Evolutionary conservation across 1,140 invertebrate genomes (phyloP), one percentile per base, ranked within the genome.

Genomic region (Hetaerina americana): DNA sequence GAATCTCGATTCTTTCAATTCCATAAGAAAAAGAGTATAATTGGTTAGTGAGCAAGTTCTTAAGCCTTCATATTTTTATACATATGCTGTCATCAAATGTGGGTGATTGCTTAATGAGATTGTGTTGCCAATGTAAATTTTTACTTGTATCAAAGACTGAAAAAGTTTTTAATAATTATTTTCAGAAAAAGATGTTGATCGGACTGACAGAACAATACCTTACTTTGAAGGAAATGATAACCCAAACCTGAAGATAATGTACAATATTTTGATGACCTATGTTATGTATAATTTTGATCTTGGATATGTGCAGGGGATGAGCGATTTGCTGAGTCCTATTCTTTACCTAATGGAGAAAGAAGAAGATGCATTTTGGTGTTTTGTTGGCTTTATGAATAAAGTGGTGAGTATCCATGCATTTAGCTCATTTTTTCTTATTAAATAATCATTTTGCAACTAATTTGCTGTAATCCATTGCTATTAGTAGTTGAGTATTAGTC

Each of bases 221-320:
- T 99, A 92, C 80, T 99, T 92, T 81, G 87, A 90, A 27, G 95
- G 95, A 0, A 94, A 97, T 74, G 87, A 95, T 76, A 97, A 97
- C 83, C 86, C 89, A 10, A 96, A 99, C 82, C 82, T 99, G 28
- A 82, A 87, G 71, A 85, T 92, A 24, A 81, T 99, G 0, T 88
- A 92, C 76, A 93, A 98, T 78, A 94, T 99, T 77, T 84, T 99
- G 0, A 97, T 99, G 93, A 99, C 97, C 0, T 99, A 99, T 80
- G 91, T 96, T n/a, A 98, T 99, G 96, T 98, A 98, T 79, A 98
- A 99, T 83, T 99, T 99, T 83, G 97, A 99, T 84, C 83, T 99
- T 73, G 96, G 96, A 76, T 95, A 95, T 77, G 93, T 96, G 0
- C 92, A 94, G 81, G 94, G 97, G 22, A 99, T 99, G 97, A 97